These are phyloP conservation scores for Tauraco erythrolophus DNA, from an alignment of 2,113 vertebrate species.

Conservation along the genomic window DNA sequence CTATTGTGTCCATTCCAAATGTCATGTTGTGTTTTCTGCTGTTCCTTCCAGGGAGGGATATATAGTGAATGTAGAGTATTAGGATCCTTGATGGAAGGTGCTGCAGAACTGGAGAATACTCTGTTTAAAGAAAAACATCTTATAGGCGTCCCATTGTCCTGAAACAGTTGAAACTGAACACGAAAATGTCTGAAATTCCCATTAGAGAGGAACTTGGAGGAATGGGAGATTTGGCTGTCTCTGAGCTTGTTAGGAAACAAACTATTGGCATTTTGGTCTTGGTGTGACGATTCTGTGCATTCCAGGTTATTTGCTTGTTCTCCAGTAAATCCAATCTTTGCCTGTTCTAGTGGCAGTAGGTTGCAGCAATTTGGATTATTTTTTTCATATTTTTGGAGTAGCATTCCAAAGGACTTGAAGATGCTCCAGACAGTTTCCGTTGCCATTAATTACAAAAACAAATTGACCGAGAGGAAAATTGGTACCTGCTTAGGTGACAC, in stretches of 20 bases:
- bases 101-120: not conserved
- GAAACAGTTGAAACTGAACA: not conserved
- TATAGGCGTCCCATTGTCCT: not conserved
- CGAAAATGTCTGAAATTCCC: not conserved
- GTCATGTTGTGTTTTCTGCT: not conserved
- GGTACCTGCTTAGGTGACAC: not conserved
- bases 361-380: not conserved
- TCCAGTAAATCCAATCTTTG: not conserved
- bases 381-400: not conserved
- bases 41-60: not conserved
- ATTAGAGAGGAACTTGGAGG: not conserved
- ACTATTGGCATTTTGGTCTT: constrained; percentile 34
- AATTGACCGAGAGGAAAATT: not conserved
- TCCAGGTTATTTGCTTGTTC: constrained; percentile 72
- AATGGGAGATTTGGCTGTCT: not conserved
- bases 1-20: not conserved
- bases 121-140: not conserved
- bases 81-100: not conserved
- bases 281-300: constrained; percentile 74
- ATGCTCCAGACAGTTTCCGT: not conserved
- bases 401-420: not conserved
- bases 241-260: constrained; percentile 56
- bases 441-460: not conserved
- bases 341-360: not conserved
- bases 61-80: not conserved